Percentiles rank a stretch among this genome's conserved stretches.
phyloP scores from a whole-genome alignment of 2,888 invertebrate genomes.

The Caenorhabditis sp. region DNA sequence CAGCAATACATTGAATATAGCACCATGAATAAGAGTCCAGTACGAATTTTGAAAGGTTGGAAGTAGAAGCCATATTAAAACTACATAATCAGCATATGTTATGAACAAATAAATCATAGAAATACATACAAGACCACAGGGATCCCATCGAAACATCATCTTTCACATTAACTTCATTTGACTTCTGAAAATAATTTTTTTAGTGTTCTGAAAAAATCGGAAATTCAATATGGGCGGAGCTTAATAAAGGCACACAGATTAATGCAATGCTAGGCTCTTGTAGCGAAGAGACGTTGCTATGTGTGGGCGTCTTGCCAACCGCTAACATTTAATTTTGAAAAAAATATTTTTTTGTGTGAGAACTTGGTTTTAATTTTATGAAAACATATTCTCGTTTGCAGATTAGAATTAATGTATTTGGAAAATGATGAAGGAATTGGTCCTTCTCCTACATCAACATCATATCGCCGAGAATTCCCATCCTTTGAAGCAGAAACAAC shows the following conservation, averaged over 20 bases:
- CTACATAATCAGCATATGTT: conserved; percentile 87
- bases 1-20: conserved; percentile 82
- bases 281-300: conserved; percentile 5
- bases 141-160: conserved; percentile 80
- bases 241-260: conserved; percentile 6
- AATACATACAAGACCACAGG: conserved; percentile 85
- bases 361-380: neutral
- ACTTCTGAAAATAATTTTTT: neutral
- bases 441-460: conserved; percentile 10
- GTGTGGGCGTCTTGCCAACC: conserved; percentile 31
- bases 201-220: neutral
- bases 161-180: neutral
- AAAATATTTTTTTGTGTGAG: neutral
- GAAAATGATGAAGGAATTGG: conserved; percentile 36
- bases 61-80: conserved; percentile 83
- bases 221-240: neutral
- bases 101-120: conserved; percentile 83
- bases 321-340: conserved; percentile 10
- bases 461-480: conserved; percentile 12
- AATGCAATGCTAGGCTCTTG: neutral
- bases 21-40: conserved; percentile 84
- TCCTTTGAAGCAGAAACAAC: conserved; percentile 17
- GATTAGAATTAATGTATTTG: conserved; percentile 8
- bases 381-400: neutral
- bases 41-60: conserved; percentile 84